phyloP scores from a whole-genome alignment of 2,888 invertebrate genomes.

The Rhagium mordax region DNA sequence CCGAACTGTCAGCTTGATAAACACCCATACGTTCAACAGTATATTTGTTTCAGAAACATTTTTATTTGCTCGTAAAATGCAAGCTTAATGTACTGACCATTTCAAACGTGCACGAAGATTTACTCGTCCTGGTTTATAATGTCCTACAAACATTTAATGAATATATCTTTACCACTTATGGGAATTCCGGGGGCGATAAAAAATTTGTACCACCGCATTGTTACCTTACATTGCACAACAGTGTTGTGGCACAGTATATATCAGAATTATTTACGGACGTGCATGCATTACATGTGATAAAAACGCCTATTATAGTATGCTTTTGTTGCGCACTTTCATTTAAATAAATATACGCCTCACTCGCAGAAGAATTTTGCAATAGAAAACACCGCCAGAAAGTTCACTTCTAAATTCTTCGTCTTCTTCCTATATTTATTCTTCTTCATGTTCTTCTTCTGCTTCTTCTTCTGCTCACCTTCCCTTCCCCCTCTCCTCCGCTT shows the following conservation, averaged over 20 bases:
- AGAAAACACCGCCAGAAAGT: no score
- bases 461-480: no score
- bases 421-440: no score
- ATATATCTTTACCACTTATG: not conserved
- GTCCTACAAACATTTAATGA: not conserved
- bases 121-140: not conserved
- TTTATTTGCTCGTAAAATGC: conserved; percentile 31
- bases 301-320: no score
- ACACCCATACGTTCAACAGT: conserved; percentile 41
- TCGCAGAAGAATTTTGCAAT: no score
- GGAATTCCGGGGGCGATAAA: not conserved
- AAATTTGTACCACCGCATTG: not conserved
- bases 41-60: conserved; percentile 41
- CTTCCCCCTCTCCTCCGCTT: no score
- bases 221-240: not conserved
- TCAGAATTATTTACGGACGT: not conserved
- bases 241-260: not conserved
- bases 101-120: conserved; percentile 8
- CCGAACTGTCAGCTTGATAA: conserved; percentile 44
- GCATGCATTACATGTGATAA: no score
- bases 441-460: no score
- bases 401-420: no score
- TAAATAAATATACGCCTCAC: no score
- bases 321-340: no score
- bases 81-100: conserved; percentile 24